Evolutionary conservation across 1,140 invertebrate species (phyloP), one percentile per base, ranked within the genome.

Genomic region (Drosophila bocqueti): DNA sequence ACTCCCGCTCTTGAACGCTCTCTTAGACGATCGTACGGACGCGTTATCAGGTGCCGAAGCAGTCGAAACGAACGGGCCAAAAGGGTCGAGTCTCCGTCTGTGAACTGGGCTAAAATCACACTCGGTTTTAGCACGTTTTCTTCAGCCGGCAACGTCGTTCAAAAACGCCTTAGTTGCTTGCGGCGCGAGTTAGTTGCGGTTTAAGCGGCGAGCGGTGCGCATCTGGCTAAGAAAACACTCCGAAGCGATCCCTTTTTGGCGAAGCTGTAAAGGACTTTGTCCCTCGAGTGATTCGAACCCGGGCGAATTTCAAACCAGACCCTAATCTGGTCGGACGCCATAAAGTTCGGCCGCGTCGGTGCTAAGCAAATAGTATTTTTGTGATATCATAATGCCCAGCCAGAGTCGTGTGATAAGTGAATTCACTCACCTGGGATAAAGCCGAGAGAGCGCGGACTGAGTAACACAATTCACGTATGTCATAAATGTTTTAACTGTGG

Each of bases 51-150:
- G 71, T 40, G 47, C 57, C 55, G 47, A 55, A 52, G 62, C 74
- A 43, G 38, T 26, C 18, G 50, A 46, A 21, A 24, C 42, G 36
- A 57, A 61, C 59, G 59, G 60, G 64, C 54, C 47, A 55, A 62
- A 62, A 71, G 64, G 46, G 49, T 71, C 54, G 46, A 58, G 72
- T 42, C 59, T 75, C 50, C 72, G 74, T 55, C 52, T 46, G 24
- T 77, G 59, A 80, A 84, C 77, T 83, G 77, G 83, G 84, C 81
- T 86, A 65, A 77, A 86, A 86, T 61, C 52, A 61, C 71, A 79
- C 66, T 59, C 69, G 62, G 76, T 72, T 67, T 90, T 81, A 81
- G 79, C 79, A 71, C 63, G 82, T 87, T 79, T 82, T 79, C 50
- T 69, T 77, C 74, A 57, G 75, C 68, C 74, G 63, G 75, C 68